phyloP scores from a whole-genome alignment of 2,113 vertebrate species.

The Podiceps cristatus region DNA sequence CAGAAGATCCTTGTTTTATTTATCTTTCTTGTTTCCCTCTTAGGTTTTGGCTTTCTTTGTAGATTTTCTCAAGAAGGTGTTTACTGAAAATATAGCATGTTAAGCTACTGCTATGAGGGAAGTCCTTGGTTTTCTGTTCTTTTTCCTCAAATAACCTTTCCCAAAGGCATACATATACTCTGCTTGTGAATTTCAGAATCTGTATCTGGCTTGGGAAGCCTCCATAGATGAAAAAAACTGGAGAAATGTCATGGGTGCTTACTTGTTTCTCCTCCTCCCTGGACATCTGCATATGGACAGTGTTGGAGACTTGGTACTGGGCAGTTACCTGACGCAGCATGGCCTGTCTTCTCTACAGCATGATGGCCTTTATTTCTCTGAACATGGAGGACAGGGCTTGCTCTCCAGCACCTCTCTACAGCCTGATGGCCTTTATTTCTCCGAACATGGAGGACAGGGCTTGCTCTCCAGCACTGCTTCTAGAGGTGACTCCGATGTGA shows the following conservation, averaged over 20 bases:
- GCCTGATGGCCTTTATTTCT: neutral
- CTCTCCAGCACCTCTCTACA: neutral
- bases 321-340: neutral
- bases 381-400: neutral
- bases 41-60: neutral
- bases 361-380: neutral
- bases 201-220: neutral
- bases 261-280: neutral
- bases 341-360: neutral
- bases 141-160: neutral
- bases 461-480: neutral
- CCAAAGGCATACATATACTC: neutral
- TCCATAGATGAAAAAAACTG: neutral
- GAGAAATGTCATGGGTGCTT: fast-evolving
- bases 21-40: neutral
- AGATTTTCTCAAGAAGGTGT: neutral
- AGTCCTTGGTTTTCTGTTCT: neutral
- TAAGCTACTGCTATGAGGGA: neutral
- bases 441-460: neutral
- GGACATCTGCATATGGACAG: neutral
- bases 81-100: neutral
- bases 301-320: neutral
- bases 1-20: neutral
- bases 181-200: neutral
- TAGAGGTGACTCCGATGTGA: fast-evolving